phyloP scores from a whole-genome alignment of 92 coral and sea anemone genomes.

The Porites rus region DNA sequence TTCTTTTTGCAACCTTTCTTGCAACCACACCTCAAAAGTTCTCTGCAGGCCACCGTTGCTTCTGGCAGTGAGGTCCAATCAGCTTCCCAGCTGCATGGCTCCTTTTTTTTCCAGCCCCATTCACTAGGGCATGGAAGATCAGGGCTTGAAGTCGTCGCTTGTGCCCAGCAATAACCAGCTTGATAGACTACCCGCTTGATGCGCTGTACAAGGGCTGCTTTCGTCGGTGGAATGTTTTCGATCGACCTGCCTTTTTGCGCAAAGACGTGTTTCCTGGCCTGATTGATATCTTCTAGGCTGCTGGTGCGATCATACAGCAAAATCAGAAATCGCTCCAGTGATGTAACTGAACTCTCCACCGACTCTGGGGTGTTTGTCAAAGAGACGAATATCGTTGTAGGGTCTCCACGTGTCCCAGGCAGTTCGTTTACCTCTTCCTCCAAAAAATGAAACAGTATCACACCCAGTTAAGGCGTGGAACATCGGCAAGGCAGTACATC shows the following conservation, averaged over 20 bases:
- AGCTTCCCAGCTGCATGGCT: too few relatives aligned
- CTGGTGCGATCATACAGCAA: constrained; percentile 58
- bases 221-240: constrained; percentile 52
- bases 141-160: not conserved
- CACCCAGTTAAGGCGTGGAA: constrained; percentile 81
- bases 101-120: constrained; percentile 50
- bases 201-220: constrained; percentile 56
- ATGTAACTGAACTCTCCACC: not conserved
- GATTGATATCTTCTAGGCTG: constrained; percentile 1
- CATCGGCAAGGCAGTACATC: constrained; percentile 51
- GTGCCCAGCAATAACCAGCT: too few relatives aligned
- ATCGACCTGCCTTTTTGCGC: constrained; percentile 29
- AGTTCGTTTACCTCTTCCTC: constrained; percentile 63
- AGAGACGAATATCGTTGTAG: constrained; percentile 44
- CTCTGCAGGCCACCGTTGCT: too few relatives aligned
- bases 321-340: constrained; percentile 53
- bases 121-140: constrained; percentile 54
- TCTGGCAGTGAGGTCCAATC: too few relatives aligned
- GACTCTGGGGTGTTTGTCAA: constrained; percentile 17
- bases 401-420: constrained; percentile 55
- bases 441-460: constrained; percentile 69
- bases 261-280: constrained; percentile 44
- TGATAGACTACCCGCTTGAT: constrained; percentile 39
- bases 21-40: too few relatives aligned
- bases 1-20: too few relatives aligned